Base-by-base conservation (phyloP, 2,113 vertebrate species). In the Pachyramphus minor region DNA sequence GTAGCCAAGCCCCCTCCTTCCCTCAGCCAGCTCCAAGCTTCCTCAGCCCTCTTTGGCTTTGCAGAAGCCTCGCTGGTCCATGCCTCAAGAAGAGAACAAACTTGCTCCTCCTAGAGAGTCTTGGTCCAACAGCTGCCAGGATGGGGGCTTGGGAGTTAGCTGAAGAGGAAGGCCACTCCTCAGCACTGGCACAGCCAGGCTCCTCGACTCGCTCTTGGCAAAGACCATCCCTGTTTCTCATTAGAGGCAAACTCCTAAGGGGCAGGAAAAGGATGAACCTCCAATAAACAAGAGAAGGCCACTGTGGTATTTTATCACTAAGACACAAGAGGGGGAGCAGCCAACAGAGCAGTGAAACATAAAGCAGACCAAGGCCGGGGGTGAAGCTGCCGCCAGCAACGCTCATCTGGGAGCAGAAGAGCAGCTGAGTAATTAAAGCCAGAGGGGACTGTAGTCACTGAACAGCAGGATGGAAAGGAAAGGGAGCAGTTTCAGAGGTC, bases 391-490 rank as follows among this genome's bases (percentile, higher is more conserved):
- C 60, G 78, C 56, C 75, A 88, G 83, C 12, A 15, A 56, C 3
- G 17, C 80, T 67, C 15, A 1, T 12, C 56, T 39, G 53, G 83
- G 72, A 90, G 76, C 41, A 31, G 76, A 60, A 60, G 28, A 76
- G 53, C 59, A 92, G 83, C 79, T 69, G 83, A 89, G 84, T 91
- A 93, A 94, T 89, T 84, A 93, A 91, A 94, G 77, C 66, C 84
- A 72, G 84, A 89, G 66, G 81, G 81, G 58, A 56, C 77, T 8
- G 49, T 89, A 81, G 77, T 41, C 90, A 87, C 71, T 6, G 0
- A 91, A 60, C 74, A 90, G 84, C 82, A 69, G 71, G 82, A 52
- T 64, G 58, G 71, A 81, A 94, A 81, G 2, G 1, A 82, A 94
- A 87, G 73, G 60, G 47, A 93, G 52, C 12, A 56, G n/a, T 47